phyloP scores from a whole-genome alignment of 53 echinoderm and acorn worm species.

The Crossaster papposus region DNA sequence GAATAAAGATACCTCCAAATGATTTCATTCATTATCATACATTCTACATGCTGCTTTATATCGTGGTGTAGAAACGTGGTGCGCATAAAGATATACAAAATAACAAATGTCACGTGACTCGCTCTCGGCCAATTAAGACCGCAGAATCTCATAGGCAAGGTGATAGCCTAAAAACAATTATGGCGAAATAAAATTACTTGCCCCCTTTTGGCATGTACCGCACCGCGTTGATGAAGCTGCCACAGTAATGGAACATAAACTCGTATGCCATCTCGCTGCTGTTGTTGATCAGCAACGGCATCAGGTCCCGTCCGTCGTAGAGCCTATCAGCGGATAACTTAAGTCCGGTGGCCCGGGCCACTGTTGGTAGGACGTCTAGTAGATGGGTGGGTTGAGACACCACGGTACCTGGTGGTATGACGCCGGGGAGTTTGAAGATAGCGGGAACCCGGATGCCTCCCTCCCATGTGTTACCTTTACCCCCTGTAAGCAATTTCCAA shows the following conservation, averaged over 20 bases:
- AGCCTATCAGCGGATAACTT: constrained; percentile 66
- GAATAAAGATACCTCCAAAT: too few species aligned
- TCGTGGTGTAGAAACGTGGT: too few species aligned
- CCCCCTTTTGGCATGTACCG: constrained; percentile 75
- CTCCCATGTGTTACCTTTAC: constrained; percentile 86
- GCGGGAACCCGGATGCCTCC: constrained; percentile 96
- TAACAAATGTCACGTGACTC: too few species aligned
- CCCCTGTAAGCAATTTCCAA: constrained; percentile 57
- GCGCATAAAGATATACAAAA: too few species aligned
- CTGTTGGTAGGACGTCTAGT: constrained; percentile 78
- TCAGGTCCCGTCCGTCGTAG: constrained; percentile 85
- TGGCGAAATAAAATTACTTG: not conserved
- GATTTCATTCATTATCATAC: too few species aligned
- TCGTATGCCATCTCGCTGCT: constrained; percentile 48
- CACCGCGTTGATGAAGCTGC: constrained; percentile 77
- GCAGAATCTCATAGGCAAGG: too few species aligned
- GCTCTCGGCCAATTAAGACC: too few species aligned
- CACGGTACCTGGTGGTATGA: constrained; percentile 67
- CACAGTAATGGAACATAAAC: constrained; percentile 94
- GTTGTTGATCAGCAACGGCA: constrained; percentile 70
- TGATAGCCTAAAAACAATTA: too few species aligned
- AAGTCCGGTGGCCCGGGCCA: constrained; percentile 70
- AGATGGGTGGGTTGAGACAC: constrained; percentile 84
- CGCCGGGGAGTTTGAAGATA: constrained; percentile 72
- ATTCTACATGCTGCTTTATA: too few species aligned